Evolutionary conservation across 2,113 vertebrate species (phyloP).

Genomic region (Seriola dumerili): DNA sequence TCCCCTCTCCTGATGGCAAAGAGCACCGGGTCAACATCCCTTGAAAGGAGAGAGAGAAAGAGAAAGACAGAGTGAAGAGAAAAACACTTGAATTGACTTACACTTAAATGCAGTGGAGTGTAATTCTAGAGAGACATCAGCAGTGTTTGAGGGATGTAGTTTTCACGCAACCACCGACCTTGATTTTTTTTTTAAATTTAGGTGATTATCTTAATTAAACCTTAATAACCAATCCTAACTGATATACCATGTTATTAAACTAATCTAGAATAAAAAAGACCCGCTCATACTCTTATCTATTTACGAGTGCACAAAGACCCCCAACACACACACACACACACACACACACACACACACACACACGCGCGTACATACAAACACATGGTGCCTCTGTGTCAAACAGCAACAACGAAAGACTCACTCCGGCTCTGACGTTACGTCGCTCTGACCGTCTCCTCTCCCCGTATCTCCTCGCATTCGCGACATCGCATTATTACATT

Average conservation of each 20-base stretch:
- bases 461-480: constrained; percentile 45
- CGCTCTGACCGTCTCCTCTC: constrained; percentile 76
- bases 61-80: background rate
- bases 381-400: background rate
- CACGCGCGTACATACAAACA: background rate
- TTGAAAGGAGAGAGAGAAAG: constrained; percentile 14
- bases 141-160: background rate
- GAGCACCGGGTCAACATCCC: constrained; percentile 72
- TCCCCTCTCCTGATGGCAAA: constrained; percentile 79
- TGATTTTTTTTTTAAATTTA: background rate
- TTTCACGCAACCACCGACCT: background rate
- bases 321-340: no score
- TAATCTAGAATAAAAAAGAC: background rate
- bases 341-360: background rate
- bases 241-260: background rate
- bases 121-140: background rate
- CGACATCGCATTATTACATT: constrained; percentile 32
- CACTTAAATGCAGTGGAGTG: background rate
- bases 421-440: constrained; percentile 79
- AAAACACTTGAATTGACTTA: background rate
- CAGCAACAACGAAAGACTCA: constrained; percentile 86
- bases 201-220: background rate
- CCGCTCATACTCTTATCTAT: background rate
- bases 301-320: background rate
- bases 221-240: background rate